Conservation (phyloP, 64 coral and sea anemone species). For the Platygyra sinensis region DNA sequence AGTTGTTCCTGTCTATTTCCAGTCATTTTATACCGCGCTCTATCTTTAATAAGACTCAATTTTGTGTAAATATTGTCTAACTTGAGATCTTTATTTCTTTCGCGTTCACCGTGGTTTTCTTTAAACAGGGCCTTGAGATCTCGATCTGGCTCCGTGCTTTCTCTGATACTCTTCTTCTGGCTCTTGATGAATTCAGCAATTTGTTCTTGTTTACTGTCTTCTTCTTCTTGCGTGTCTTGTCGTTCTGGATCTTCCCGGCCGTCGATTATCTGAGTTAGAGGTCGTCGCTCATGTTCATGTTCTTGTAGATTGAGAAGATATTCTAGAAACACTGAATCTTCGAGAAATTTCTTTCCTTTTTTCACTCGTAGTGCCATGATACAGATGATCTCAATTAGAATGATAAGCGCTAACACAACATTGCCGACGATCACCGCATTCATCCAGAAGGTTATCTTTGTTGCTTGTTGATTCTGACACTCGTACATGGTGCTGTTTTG, state of each 20-base stretch:
- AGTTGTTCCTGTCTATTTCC: not conserved
- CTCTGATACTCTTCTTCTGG: not conserved
- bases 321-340: not conserved
- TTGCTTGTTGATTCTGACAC: not conserved
- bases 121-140: not conserved
- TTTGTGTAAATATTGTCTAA: conserved; percentile 55
- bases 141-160: not conserved
- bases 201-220: not conserved
- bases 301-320: too few relatives aligned
- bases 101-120: not conserved
- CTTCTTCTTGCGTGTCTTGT: too few relatives aligned
- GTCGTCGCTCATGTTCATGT: too few relatives aligned
- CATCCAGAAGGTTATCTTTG: not conserved
- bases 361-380: not conserved
- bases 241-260: too few relatives aligned
- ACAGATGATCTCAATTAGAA: not conserved
- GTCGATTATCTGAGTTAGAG: too few relatives aligned
- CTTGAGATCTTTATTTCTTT: not conserved
- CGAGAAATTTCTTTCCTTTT: not conserved
- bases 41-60: conserved; percentile 31
- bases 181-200: not conserved
- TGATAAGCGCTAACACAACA: not conserved
- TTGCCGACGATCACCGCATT: not conserved
- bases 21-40: conserved; percentile 15
- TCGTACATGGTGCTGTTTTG: not conserved